Conservation (phyloP, 2,888 invertebrate species). For the Epicampocera succincta region DNA sequence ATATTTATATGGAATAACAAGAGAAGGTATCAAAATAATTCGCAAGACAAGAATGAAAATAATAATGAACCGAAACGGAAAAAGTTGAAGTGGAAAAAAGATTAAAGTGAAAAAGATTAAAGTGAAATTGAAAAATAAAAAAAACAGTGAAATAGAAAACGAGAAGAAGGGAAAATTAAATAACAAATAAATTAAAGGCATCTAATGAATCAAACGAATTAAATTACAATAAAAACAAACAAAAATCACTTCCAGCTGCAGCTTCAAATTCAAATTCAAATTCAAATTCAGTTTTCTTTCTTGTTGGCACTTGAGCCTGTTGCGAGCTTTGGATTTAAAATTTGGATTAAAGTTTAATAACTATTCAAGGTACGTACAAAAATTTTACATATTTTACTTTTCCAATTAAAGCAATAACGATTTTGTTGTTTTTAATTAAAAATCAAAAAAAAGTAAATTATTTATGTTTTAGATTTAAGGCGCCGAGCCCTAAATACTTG, state of each 20-base stretch:
- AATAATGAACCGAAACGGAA: constrained; percentile 7
- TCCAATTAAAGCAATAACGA: no score
- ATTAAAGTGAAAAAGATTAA: constrained; percentile 30
- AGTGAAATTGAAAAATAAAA: background rate
- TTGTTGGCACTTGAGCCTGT: constrained; percentile 9
- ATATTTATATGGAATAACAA: constrained; percentile 29
- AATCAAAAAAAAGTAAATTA: no score
- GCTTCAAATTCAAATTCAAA: background rate
- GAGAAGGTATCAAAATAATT: constrained; percentile 23
- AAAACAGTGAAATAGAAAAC: background rate
- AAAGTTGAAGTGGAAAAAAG: constrained; percentile 33
- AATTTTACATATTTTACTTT: no score
- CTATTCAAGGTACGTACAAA: constrained; percentile 22
- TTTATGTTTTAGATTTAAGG: no score
- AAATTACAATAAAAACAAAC: background rate
- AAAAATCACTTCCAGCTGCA: background rate
- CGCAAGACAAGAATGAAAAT: constrained; percentile 2
- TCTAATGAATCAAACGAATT: no score
- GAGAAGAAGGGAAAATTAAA: background rate
- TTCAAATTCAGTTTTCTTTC: no score
- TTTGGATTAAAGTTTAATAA: constrained; percentile 17
- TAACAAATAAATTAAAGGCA: background rate
- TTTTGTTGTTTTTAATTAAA: no score
- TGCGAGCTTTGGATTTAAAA: constrained; percentile 30
- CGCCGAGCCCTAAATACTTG: no score